Evolutionary conservation across 2,888 invertebrate genomes (phyloP), one percentile per base, ranked within the genome.

Genomic region (Autographa gamma): DNA sequence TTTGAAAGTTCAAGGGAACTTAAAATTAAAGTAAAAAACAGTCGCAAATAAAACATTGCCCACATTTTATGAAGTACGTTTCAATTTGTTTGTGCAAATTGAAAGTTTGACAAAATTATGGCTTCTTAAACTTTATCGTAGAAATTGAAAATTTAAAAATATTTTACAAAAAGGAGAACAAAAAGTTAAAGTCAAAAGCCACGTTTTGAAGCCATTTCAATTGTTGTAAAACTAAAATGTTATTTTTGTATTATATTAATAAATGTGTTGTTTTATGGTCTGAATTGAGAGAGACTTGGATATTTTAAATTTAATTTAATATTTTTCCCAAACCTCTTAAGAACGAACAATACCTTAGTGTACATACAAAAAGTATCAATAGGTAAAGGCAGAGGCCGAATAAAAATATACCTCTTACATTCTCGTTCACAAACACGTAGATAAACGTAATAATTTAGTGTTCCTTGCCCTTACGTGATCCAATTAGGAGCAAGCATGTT

Each of bases 371-470:
- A 54, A 14, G 31, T 32, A 32, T 11, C 25, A 14, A 48, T 54
- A 32, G 31, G 52, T 52, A 63, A 1, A 48, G 2, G 14, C n/a
- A 58, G 56, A 56, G 56, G 25, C n/a, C 14, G 0, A 43, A 65
- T 56, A 56, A 71, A 80, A 80, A 32, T 56, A 62, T 32, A 48
- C 43, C 67, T 73, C 81, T 31, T 7, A 32, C 54, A 56, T 43
- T 56, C 67, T 71, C 76, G 48, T 72, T 64, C 66, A 71, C 81
- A 83, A 83, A 79, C 84, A 81, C 69, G 70, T 68, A 76, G 82
- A 79, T 83, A 72, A 74, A 74, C 69, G 82, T 65, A 79, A 81
- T 83, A 83, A 81, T 81, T 83, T 83, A 81, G 81, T 81, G 72
- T 54, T 80, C 80, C 73, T 73, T 56, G 66, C 67, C 67, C 71